Percentiles rank a stretch among this genome's conserved stretches.
These are phyloP conservation scores for Dasypus novemcinctus DNA, from an alignment of 2,113 vertebrate species.

Conservation along the genomic window DNA sequence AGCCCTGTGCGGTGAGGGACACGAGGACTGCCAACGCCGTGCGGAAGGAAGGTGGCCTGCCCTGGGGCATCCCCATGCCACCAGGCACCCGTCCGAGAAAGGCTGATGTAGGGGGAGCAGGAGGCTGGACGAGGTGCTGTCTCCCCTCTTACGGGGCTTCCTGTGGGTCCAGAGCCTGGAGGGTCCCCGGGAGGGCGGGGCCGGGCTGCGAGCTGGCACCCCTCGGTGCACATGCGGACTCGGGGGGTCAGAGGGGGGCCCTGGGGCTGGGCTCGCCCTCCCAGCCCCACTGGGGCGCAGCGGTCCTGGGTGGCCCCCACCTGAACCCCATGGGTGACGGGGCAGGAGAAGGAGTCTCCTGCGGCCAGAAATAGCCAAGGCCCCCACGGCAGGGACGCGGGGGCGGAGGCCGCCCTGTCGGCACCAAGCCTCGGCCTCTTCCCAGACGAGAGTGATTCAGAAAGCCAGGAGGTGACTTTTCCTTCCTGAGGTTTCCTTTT, in stretches of 20 bases:
- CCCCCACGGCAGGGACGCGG: fast-evolving
- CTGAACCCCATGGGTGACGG: fast-evolving
- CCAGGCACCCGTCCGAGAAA: fast-evolving
- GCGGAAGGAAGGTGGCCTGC: background rate
- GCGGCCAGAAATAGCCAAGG: conserved; percentile 40
- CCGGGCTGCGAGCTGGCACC: fast-evolving
- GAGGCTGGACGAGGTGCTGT: background rate
- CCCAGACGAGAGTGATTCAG: conserved; percentile 59
- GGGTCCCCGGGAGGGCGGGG: background rate
- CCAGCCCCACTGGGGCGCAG: fast-evolving
- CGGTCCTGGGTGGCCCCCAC: background rate
- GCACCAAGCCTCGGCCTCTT: background rate
- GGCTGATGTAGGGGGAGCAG: no score
- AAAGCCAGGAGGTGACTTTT: conserved; percentile 33
- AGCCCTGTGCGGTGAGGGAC: background rate
- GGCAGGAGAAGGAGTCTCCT: background rate
- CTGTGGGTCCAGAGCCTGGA: background rate
- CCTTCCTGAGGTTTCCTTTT: background rate
- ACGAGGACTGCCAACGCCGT: fast-evolving
- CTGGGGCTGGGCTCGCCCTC: background rate
- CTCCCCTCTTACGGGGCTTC: background rate
- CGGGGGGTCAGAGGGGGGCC: background rate
- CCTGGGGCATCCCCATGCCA: background rate
- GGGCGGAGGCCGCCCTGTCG: background rate
- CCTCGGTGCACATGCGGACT: fast-evolving